These are phyloP conservation scores for Bombus turneri DNA, from an alignment of 1,140 invertebrate genomes.

Conservation along the genomic window DNA sequence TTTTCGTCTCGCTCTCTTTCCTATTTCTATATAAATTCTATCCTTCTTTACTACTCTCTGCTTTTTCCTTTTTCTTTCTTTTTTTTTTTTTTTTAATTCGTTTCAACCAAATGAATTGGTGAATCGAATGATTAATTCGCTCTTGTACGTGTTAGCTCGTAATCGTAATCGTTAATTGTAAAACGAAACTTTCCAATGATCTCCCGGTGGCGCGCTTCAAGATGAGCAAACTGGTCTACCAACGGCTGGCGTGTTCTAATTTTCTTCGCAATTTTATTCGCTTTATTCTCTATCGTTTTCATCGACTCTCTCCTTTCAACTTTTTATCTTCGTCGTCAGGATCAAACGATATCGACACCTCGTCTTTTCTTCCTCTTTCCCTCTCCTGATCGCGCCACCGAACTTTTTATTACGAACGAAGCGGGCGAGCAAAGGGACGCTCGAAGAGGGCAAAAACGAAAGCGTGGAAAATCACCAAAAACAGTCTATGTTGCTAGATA, in stretches of 20 bases:
- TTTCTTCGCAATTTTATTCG: background rate
- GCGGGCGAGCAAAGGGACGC: background rate
- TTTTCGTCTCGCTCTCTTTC: slow-evolving; percentile 8
- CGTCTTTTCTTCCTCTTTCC: background rate
- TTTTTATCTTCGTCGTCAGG: background rate
- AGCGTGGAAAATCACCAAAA: background rate
- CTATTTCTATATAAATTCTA: background rate
- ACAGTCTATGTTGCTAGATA: background rate
- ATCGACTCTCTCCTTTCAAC: background rate
- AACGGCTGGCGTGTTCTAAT: background rate
- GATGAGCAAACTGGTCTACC: slow-evolving; percentile 57
- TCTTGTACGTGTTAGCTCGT: slow-evolving; percentile 72
- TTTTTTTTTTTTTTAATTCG: slow-evolving; percentile 27
- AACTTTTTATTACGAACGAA: background rate
- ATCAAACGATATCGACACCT: no score
- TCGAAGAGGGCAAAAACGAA: background rate
- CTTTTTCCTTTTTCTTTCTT: background rate
- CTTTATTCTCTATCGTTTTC: background rate
- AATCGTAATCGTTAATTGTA: slow-evolving; percentile 72
- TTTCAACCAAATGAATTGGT: slow-evolving; percentile 8
- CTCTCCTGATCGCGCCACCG: background rate
- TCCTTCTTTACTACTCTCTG: no score
- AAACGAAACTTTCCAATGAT: slow-evolving; percentile 80
- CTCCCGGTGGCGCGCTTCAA: slow-evolving; percentile 74
- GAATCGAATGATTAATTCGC: no score